Base-by-base conservation (phyloP, 2,113 vertebrate species). In the Oostethus manadensis region DNA sequence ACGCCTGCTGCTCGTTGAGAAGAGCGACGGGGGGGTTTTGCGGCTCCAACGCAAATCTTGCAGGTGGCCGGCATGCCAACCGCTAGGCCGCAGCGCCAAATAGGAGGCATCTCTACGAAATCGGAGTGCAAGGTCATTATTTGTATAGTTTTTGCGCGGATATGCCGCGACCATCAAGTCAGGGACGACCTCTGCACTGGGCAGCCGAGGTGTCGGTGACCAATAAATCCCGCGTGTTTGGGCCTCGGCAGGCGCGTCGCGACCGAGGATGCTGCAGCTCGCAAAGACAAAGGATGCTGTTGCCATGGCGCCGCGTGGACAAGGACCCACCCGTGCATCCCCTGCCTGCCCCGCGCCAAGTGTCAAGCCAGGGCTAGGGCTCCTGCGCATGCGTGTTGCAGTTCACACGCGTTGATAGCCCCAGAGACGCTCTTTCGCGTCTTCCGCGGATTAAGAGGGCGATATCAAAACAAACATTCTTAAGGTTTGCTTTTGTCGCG, bases 271-370 rank as follows among this genome's bases (percentile, higher is more conserved):
- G 21, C 38, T 62, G 66, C 22, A 69, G 46, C n/a, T n/a, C n/a
- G n/a, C n/a, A n/a, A n/a, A 26, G 55, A 76, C 62, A 68, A 66
- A 60, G 22, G 68, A 66, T 62, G 33, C 42, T 20, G 78, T 81
- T 74, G 42, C 78, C 75, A 84, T 76, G 78, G 71, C 38, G 57
- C 56, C 23, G 33, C 29, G 20, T 40, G 18, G 20, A 33, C 47
- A 17, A 58, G 49, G 45, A 70, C 29, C 33, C 20, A 70, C 29
- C 33, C 20, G 20, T 1, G 3, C 56, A 46, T 22, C 5, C 51
- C 18, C n/a, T n/a, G n/a, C n/a, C n/a, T 0, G 44, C 20, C 61
- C 23, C 45, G 56, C 10, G 2, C 11, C 2, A 6, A 6, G 26
- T 3, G 26, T n/a, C n/a, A n/a, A n/a, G n/a, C n/a, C 3, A 16